Evolutionary conservation across 2,797 vertebrate genomes (phyloP), one percentile per base, ranked within the genome.

Genomic region (Microchirus variegatus): DNA sequence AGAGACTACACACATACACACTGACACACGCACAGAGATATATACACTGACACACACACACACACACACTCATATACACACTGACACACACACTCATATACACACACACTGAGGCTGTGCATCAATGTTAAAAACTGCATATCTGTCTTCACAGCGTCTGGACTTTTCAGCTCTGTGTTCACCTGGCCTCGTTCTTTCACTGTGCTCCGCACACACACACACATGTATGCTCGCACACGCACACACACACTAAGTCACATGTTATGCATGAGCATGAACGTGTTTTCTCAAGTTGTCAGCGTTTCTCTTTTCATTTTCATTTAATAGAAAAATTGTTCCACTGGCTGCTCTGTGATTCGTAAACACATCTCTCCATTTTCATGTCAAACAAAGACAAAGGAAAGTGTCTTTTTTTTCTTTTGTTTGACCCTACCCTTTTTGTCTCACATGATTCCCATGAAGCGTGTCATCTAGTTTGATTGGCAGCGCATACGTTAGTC

Each of bases 241-340:
- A 50, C 48, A 50, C 22, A 50, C 15, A 35, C 48, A 37, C 10
- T 40, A 9, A 10, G 18, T 55, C 53, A 52, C 18, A 69, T 66
- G 59, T 68, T 66, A 54, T 53, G 53, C 64, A 68, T 59, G 41
- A 73, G 22, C 52, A 67, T 44, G 43, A 57, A 59, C 17, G 15
- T 72, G 51, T 67, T 64, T 35, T 55, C 55, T 60, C 53, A 75
- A 40, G 50, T 53, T 51, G 26, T 68, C 44, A 38, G 35, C 67
- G 19, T 55, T 18, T 17, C 53, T 68, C 11, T 43, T 55, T 70
- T 60, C 15, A 51, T 31, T 75, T 79, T 48, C 55, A 58, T 3
- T 45, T 56, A 9, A 22, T 59, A 11, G 49, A 40, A 43, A 52
- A 46, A 22, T 13, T n/a, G 2, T n/a, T 22, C 1, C 2, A 22